These are phyloP conservation scores for Apantesis nais DNA, from an alignment of 2,888 invertebrate genomes.

Conservation along the genomic window DNA sequence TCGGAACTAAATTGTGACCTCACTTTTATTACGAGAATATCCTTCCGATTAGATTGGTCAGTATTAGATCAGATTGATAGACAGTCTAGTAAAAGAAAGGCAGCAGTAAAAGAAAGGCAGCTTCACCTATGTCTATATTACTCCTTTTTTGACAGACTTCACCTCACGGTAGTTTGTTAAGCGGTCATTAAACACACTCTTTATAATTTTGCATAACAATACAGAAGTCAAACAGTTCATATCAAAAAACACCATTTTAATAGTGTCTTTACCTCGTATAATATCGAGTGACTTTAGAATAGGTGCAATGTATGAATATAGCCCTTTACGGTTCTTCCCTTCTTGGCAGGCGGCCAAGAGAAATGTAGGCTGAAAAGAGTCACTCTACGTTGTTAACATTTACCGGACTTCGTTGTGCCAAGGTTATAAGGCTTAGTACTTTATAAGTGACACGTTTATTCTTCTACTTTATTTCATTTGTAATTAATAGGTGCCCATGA, in stretches of 20 bases:
- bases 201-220: not conserved
- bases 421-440: constrained; percentile 32
- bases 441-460: constrained; percentile 21
- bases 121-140: too few species aligned
- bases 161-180: not conserved
- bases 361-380: constrained; percentile 61
- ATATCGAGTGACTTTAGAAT: constrained; percentile 49
- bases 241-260: not conserved
- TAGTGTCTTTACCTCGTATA: constrained; percentile 4
- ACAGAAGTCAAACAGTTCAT: not conserved
- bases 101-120: too few species aligned
- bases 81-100: too few species aligned
- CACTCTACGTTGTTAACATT: constrained; percentile 52
- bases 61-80: too few species aligned
- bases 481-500: not conserved
- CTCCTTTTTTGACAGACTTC: too few species aligned
- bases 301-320: constrained; percentile 42
- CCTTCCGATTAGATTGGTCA: too few species aligned
- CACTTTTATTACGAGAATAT: too few species aligned
- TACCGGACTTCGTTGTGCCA: constrained; percentile 41
- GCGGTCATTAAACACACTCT: not conserved
- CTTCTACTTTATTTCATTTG: not conserved
- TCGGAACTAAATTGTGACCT: too few species aligned
- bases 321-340: constrained; percentile 47
- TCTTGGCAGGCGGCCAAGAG: constrained; percentile 62